Conservation (phyloP, 2,797 vertebrate genomes). For the Sebastes steindachneri region DNA sequence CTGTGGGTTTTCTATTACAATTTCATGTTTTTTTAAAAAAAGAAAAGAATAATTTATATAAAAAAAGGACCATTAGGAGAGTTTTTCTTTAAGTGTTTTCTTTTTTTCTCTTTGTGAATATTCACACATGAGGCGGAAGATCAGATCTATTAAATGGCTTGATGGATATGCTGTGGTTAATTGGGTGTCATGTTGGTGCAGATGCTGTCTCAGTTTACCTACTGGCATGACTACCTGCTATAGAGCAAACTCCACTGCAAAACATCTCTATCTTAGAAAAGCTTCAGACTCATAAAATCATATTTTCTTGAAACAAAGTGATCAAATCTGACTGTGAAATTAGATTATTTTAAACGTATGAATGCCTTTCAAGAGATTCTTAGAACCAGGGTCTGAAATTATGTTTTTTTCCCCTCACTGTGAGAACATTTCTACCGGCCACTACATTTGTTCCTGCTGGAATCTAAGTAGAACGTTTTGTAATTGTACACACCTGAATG, state of each 20-base stretch:
- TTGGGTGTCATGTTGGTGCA: conserved; percentile 37
- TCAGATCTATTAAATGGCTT: conserved; percentile 10
- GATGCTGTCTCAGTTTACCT: conserved; percentile 30
- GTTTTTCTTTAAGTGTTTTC: neutral
- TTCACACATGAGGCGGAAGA: neutral
- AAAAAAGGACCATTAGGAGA: neutral
- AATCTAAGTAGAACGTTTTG: too few relatives aligned
- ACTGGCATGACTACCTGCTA: neutral
- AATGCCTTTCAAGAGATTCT: neutral
- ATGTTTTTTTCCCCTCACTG: too few relatives aligned
- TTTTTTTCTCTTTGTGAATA: neutral
- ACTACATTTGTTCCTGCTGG: too few relatives aligned
- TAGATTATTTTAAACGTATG: neutral
- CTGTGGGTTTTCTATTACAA: conserved; percentile 88
- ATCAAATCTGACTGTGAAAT: neutral
- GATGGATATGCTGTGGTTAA: conserved; percentile 16
- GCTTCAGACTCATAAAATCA: neutral
- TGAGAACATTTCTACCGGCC: too few relatives aligned
- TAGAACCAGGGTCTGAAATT: neutral
- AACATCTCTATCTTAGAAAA: neutral
- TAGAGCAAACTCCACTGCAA: neutral
- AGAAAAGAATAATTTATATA: neutral
- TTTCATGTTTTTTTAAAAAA: conserved; percentile 49
- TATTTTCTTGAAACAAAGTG: neutral
- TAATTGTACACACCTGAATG: neutral